These are phyloP conservation scores for Callionymus lyra DNA, from an alignment of 2,113 vertebrate genomes.

Conservation along the genomic window DNA sequence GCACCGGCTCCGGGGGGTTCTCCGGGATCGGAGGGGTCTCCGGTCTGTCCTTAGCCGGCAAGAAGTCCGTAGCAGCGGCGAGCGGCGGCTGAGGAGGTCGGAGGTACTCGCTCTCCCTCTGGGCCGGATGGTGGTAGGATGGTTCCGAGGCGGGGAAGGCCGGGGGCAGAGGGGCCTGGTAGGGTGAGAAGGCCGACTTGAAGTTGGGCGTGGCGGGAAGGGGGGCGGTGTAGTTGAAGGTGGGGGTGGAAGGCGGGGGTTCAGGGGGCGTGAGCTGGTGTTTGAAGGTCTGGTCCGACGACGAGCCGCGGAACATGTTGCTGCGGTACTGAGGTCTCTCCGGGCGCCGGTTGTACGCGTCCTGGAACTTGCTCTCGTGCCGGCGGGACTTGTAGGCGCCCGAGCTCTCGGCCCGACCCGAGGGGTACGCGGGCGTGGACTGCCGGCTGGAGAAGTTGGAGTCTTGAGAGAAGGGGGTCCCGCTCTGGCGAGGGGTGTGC, in stretches of 20 bases:
- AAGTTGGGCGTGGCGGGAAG: constrained; percentile 72
- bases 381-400: constrained; percentile 79
- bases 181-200: constrained; percentile 83
- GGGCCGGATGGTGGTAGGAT: constrained; percentile 65
- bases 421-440: constrained; percentile 84
- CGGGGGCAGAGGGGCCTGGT: constrained; percentile 75
- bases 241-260: constrained; percentile 47
- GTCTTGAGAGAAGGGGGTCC: constrained; percentile 93
- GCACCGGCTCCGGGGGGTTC: constrained; percentile 67
- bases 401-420: constrained; percentile 73
- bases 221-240: constrained; percentile 68
- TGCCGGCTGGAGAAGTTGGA: constrained; percentile 92
- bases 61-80: constrained; percentile 61
- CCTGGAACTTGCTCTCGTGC: constrained; percentile 87
- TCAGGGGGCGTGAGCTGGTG: constrained; percentile 73
- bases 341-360: constrained; percentile 88
- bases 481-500: constrained; percentile 77
- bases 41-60: constrained; percentile 73
- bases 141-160: constrained; percentile 76
- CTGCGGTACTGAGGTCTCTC: constrained; percentile 73
- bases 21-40: constrained; percentile 79
- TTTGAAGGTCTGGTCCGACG: constrained; percentile 75
- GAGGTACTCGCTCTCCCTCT: constrained; percentile 77
- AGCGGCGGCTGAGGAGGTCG: constrained; percentile 62
- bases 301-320: constrained; percentile 62